Conservation (phyloP, 2,888 invertebrate species). For the Harpalus rubripes region DNA sequence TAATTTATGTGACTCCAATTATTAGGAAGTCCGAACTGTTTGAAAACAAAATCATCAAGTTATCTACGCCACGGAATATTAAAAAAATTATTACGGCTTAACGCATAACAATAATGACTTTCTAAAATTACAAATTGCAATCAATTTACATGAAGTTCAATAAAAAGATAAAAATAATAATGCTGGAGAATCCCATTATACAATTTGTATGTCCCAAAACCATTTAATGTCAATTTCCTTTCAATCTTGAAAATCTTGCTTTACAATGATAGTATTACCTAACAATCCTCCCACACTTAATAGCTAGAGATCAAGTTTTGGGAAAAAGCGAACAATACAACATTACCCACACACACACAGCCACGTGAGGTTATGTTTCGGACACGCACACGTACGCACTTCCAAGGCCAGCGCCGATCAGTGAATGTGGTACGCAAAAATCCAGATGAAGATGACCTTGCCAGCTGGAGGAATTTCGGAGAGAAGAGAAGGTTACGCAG, state of each 20-base stretch:
- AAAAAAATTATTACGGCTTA: too few relatives aligned
- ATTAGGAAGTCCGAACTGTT: too few relatives aligned
- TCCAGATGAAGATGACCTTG: slow-evolving; percentile 50
- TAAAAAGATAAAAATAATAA: too few relatives aligned
- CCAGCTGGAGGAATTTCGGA: slow-evolving; percentile 32
- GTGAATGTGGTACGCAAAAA: slow-evolving; percentile 63
- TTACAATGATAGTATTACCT: not conserved
- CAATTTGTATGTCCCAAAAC: too few relatives aligned
- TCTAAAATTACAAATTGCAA: too few relatives aligned
- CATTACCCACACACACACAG: slow-evolving; percentile 3
- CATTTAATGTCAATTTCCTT: too few relatives aligned
- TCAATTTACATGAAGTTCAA: too few relatives aligned
- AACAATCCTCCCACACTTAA: slow-evolving; percentile 8
- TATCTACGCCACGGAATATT: too few relatives aligned
- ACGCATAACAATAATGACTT: too few relatives aligned
- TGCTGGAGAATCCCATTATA: too few relatives aligned
- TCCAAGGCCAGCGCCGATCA: slow-evolving; percentile 29
- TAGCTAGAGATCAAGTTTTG: slow-evolving; percentile 21
- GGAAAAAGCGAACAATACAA: slow-evolving; percentile 30
- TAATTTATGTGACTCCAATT: too few relatives aligned
- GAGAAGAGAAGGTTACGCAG: slow-evolving; percentile 8
- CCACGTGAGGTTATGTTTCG: not conserved
- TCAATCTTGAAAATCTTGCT: not conserved
- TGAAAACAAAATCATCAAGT: too few relatives aligned
- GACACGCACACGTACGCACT: slow-evolving; percentile 25